Percentiles rank a stretch among this genome's conserved stretches.
phyloP scores from a whole-genome alignment of 2,797 vertebrate genomes.

The Pitangus sulphuratus region DNA sequence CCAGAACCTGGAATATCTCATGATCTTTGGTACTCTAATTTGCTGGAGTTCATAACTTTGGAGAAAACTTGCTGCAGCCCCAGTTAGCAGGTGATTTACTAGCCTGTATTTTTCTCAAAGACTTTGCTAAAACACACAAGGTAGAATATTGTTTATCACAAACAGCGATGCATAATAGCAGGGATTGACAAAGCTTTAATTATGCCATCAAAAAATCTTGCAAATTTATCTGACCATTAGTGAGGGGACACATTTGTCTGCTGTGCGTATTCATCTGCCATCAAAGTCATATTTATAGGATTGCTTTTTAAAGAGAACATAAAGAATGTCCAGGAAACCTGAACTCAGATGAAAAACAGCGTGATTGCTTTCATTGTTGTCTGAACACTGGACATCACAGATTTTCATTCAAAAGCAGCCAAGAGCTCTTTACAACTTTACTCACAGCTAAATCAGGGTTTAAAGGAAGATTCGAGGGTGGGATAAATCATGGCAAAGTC shows the following conservation, averaged over 20 bases:
- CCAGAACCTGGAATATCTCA: background rate
- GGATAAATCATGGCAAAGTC: background rate
- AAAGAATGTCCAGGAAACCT: slow-evolving; percentile 32
- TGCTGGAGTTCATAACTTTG: background rate
- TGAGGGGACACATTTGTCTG: slow-evolving; percentile 32
- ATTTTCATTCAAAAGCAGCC: slow-evolving; percentile 46
- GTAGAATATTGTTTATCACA: slow-evolving; percentile 32
- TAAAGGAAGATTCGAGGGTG: slow-evolving; percentile 16
- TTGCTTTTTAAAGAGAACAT: slow-evolving; percentile 38
- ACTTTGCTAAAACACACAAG: slow-evolving; percentile 29
- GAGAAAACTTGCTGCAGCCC: background rate
- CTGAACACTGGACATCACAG: slow-evolving; percentile 13
- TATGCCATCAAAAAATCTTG: slow-evolving; percentile 27
- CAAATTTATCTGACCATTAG: slow-evolving; percentile 47
- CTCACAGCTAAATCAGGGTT: background rate
- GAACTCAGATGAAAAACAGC: slow-evolving; percentile 36
- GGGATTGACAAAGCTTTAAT: slow-evolving; percentile 41
- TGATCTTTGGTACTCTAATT: background rate
- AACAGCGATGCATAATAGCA: slow-evolving; percentile 40
- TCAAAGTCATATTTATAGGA: slow-evolving; percentile 64
- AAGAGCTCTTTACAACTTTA: slow-evolving; percentile 10
- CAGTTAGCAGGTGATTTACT: slow-evolving; percentile 52
- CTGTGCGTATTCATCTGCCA: slow-evolving; percentile 29
- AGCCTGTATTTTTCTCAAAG: slow-evolving; percentile 23
- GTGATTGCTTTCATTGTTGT: slow-evolving; percentile 37